Conservation (phyloP, 2,888 invertebrate species). For the Phalangium opilio region DNA sequence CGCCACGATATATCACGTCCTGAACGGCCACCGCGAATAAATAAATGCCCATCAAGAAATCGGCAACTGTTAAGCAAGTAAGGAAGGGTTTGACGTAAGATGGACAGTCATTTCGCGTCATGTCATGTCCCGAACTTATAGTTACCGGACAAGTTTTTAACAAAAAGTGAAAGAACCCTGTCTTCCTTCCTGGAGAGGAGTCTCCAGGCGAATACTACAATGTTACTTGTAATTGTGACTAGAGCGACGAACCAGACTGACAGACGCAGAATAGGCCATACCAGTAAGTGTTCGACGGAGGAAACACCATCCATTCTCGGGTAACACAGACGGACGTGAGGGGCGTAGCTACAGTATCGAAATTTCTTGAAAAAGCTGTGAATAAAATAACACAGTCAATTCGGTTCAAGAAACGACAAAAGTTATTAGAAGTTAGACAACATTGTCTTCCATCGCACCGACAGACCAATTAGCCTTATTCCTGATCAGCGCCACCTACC, state of each 20-base stretch:
- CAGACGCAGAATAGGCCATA: conserved; percentile 41
- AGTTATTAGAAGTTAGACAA: too few relatives aligned
- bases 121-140: too few relatives aligned
- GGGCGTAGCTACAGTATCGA: conserved; percentile 46
- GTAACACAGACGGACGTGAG: conserved; percentile 40
- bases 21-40: conserved; percentile 44
- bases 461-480: too few relatives aligned
- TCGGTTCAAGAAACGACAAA: too few relatives aligned
- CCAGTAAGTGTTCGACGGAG: conserved; percentile 42
- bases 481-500: too few relatives aligned
- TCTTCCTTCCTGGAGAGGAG: conserved; percentile 24
- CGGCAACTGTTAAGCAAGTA: conserved; percentile 36
- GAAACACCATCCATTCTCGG: conserved; percentile 50
- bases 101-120: too few relatives aligned
- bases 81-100: too few relatives aligned
- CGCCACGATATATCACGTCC: conserved; percentile 42
- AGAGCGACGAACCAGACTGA: conserved; percentile 47
- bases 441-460: too few relatives aligned
- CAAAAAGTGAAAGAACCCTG: neutral
- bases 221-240: conserved; percentile 45
- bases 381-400: conserved; percentile 13
- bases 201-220: conserved; percentile 43
- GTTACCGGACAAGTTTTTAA: neutral
- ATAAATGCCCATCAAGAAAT: conserved; percentile 52
- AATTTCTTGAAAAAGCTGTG: conserved; percentile 44